phyloP scores from a whole-genome alignment of 2,113 vertebrate species.

The Melospiza melodia region DNA sequence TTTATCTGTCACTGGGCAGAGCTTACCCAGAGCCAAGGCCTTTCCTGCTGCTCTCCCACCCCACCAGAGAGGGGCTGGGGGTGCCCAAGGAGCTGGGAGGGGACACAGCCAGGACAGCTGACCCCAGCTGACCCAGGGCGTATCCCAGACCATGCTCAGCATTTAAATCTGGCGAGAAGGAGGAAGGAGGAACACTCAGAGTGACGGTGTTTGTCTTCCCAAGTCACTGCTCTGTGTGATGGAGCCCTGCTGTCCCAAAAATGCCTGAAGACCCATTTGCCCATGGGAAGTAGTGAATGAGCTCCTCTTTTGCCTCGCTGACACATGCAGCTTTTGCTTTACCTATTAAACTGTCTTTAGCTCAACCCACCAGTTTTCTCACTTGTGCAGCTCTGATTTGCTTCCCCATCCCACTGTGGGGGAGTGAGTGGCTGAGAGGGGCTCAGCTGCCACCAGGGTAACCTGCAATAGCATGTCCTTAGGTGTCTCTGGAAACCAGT shows the following conservation, averaged over 20 bases:
- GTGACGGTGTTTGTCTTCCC: not conserved
- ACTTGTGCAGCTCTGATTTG: not conserved
- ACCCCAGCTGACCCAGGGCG: not conserved
- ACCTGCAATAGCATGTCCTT: not conserved
- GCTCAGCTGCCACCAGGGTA: not conserved
- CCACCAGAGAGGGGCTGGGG: not conserved
- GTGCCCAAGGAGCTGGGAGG: not conserved
- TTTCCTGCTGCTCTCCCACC: not conserved
- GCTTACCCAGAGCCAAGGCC: not conserved
- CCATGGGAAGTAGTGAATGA: not conserved
- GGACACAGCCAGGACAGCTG: not conserved
- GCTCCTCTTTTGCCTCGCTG: not conserved
- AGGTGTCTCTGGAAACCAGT: not conserved
- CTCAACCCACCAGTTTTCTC: not conserved
- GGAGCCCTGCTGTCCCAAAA: not conserved
- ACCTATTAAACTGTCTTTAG: not conserved
- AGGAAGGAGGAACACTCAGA: not conserved
- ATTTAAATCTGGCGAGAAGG: fast-evolving
- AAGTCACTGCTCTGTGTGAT: too few relatives aligned
- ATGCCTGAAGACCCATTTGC: not conserved
- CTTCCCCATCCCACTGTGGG: not conserved
- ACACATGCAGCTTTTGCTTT: not conserved
- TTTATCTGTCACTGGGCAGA: not conserved
- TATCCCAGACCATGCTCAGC: not conserved
- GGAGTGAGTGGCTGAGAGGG: not conserved